A percentile compares a stretch with the other conserved stretches of the same genome.
These are phyloP conservation scores for Ophiothrix spiculata DNA, from an alignment of 35 echinoderm and acorn worm genomes.

Conservation along the genomic window DNA sequence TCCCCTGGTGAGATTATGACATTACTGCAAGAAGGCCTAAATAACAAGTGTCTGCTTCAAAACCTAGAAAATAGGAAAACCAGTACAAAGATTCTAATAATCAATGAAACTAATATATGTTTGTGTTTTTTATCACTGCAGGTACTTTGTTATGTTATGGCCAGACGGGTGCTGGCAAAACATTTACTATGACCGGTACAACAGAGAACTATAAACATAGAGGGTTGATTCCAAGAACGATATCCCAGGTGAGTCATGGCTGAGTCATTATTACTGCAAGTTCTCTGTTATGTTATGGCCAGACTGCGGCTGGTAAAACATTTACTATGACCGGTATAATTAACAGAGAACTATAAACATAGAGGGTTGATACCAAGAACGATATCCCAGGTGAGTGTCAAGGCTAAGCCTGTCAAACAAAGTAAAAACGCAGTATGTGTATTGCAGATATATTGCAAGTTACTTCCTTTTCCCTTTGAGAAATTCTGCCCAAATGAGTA, in stretches of 20 bases:
- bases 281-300: conserved; percentile 89
- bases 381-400: conserved; percentile 75
- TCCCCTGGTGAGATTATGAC: too few species aligned
- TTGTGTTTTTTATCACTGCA: conserved; percentile 25
- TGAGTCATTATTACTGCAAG: conserved; percentile 47
- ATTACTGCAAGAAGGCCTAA: too few species aligned
- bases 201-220: conserved; percentile 95
- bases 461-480: too few species aligned
- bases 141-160: conserved; percentile 95
- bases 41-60: too few species aligned
- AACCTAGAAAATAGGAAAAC: too few species aligned
- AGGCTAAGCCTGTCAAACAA: too few species aligned
- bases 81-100: too few species aligned
- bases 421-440: too few species aligned
- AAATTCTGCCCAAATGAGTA: too few species aligned
- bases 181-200: conserved; percentile 97
- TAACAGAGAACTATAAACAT: conserved; percentile 91
- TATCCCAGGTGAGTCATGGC: conserved; percentile 65
- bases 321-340: conserved; percentile 96
- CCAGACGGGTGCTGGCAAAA: conserved; percentile 97
- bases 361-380: conserved; percentile 90
- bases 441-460: too few species aligned
- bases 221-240: conserved; percentile 87
- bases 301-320: conserved; percentile 94
- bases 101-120: too few species aligned